Evolutionary conservation across 2,797 vertebrate species (phyloP).

Genomic region (Ara ararauna): DNA sequence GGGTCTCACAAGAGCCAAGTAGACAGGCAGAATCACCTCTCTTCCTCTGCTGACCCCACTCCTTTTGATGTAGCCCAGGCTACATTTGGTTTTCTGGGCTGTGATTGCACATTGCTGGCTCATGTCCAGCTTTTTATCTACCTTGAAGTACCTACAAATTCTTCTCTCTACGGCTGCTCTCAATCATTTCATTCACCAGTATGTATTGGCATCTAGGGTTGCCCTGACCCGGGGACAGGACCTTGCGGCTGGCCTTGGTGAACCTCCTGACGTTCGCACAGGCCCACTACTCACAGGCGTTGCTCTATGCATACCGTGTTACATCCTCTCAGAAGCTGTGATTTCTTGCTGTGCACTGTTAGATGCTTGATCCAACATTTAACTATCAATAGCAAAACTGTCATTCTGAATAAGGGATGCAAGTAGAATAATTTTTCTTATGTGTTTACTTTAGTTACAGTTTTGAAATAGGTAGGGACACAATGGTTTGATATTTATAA

Average conservation of each 20-base stretch:
- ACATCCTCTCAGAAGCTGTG: not conserved
- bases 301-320: accelerated
- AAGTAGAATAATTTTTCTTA: not conserved
- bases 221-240: not conserved
- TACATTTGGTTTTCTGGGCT: not conserved
- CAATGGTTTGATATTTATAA: not conserved
- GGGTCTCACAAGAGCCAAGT: not conserved
- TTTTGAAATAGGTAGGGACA: not conserved
- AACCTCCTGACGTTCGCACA: not conserved
- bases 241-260: not conserved
- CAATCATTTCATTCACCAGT: not conserved
- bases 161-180: not conserved
- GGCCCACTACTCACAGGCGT: not conserved
- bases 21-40: not conserved
- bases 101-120: accelerated
- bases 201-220: not conserved
- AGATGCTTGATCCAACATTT: not conserved
- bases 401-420: not conserved
- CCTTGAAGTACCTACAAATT: not conserved
- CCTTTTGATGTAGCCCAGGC: not conserved
- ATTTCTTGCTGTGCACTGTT: not conserved
- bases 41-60: not conserved
- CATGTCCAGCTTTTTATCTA: not conserved
- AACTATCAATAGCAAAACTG: not conserved
- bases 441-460: not conserved